Percentiles rank a stretch among this genome's conserved stretches.
Evolutionary conservation across 2,797 vertebrate species (phyloP).

Genomic region (Acipenser oxyrinchus): DNA sequence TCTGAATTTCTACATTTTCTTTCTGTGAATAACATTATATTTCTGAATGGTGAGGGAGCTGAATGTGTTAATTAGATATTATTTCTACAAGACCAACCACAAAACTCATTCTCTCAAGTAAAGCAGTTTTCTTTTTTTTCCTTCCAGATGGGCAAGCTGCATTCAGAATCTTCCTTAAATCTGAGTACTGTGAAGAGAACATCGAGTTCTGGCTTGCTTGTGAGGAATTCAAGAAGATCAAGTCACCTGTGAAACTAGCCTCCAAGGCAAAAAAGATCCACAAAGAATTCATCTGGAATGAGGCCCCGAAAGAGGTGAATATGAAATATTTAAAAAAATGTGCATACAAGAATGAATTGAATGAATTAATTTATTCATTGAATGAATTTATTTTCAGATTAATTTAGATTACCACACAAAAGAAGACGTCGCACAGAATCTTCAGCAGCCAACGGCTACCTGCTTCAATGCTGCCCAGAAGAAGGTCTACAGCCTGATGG

Average conservation of each 20-base stretch:
- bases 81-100: too few species aligned
- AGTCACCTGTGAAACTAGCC: conserved; percentile 58
- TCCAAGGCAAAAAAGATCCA: conserved; percentile 78
- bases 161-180: conserved; percentile 80
- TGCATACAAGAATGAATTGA: too few species aligned
- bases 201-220: conserved; percentile 94
- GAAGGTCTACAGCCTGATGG: conserved; percentile 79
- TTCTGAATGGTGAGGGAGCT: too few species aligned
- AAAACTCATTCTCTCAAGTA: too few species aligned
- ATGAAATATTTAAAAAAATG: too few species aligned
- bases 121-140: not conserved
- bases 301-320: conserved; percentile 86
- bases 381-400: conserved; percentile 44
- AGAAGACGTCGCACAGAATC: conserved; percentile 50
- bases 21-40: too few species aligned
- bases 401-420: conserved; percentile 69
- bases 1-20: too few species aligned
- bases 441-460: conserved; percentile 50
- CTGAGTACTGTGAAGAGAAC: conserved; percentile 91
- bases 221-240: conserved; percentile 75
- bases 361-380: too few species aligned
- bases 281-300: conserved; percentile 75
- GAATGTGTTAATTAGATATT: too few species aligned
- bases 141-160: conserved; percentile 72
- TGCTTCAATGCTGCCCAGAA: conserved; percentile 74